Conservation (phyloP, 1,140 invertebrate genomes). For the Oryzaephilus surinamensis region DNA sequence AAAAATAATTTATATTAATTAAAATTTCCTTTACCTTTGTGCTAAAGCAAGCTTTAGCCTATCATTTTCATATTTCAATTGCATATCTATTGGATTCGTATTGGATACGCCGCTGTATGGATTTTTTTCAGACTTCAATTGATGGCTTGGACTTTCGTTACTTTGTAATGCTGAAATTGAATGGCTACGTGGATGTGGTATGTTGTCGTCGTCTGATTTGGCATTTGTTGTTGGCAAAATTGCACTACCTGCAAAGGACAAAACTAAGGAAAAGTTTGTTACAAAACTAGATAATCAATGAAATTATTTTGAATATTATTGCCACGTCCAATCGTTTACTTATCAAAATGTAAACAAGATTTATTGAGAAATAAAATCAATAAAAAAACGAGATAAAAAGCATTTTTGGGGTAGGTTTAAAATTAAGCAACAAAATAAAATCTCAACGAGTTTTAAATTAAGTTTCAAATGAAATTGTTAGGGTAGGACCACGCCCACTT, state of each 20-base stretch:
- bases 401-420: too few relatives aligned
- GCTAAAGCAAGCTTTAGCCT: slow-evolving; percentile 88
- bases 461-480: too few relatives aligned
- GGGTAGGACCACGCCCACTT: too few relatives aligned
- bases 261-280: too few relatives aligned
- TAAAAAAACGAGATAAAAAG: background rate
- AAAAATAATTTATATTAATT: background rate
- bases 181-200: slow-evolving; percentile 42
- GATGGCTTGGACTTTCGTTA: slow-evolving; percentile 53
- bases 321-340: too few relatives aligned
- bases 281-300: too few relatives aligned
- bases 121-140: slow-evolving; percentile 35
- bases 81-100: slow-evolving; percentile 59
- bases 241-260: slow-evolving; percentile 23
- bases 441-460: too few relatives aligned
- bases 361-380: slow-evolving; percentile 8
- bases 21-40: slow-evolving; percentile 59
- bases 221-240: slow-evolving; percentile 15
- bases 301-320: too few relatives aligned
- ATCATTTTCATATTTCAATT: slow-evolving; percentile 96
- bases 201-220: slow-evolving; percentile 26
- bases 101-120: slow-evolving; percentile 33
- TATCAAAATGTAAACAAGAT: too few relatives aligned
- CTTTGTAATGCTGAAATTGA: slow-evolving; percentile 42
- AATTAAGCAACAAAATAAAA: too few relatives aligned